Conservation (phyloP, 64 coral and sea anemone genomes). For the Montipora sp. region DNA sequence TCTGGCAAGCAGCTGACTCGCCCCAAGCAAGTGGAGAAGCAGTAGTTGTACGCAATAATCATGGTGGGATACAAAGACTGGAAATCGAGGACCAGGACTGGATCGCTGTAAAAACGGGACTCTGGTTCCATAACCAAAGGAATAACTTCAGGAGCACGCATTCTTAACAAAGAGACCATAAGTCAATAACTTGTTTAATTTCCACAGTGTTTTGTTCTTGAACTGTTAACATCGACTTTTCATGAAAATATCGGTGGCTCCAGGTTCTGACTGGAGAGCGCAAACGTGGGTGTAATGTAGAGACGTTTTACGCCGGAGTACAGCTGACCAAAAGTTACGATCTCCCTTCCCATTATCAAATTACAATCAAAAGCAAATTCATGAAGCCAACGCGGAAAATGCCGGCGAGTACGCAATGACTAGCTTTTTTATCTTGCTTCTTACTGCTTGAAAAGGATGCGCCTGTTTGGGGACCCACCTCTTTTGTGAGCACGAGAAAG, state of each 20-base stretch:
- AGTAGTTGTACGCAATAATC: constrained; percentile 98
- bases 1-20: constrained; percentile 81
- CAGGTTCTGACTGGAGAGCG: too few species aligned
- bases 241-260: too few species aligned
- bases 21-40: constrained; percentile 96
- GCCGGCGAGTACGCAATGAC: too few species aligned
- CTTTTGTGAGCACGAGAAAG: too few species aligned
- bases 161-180: constrained; percentile 46
- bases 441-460: too few species aligned
- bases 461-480: too few species aligned
- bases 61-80: constrained; percentile 95
- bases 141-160: constrained; percentile 91
- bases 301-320: too few species aligned
- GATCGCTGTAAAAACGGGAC: constrained; percentile 93
- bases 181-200: not conserved
- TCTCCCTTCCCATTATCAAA: too few species aligned
- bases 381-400: too few species aligned
- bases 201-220: not conserved
- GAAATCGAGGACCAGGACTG: constrained; percentile 96
- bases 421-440: too few species aligned
- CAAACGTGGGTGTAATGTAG: too few species aligned
- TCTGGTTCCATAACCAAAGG: constrained; percentile 97
- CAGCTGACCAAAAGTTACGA: not conserved
- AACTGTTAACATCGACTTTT: not conserved
- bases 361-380: too few species aligned